phyloP scores from a whole-genome alignment of 2,113 vertebrate genomes.

The Urocolius indicus region DNA sequence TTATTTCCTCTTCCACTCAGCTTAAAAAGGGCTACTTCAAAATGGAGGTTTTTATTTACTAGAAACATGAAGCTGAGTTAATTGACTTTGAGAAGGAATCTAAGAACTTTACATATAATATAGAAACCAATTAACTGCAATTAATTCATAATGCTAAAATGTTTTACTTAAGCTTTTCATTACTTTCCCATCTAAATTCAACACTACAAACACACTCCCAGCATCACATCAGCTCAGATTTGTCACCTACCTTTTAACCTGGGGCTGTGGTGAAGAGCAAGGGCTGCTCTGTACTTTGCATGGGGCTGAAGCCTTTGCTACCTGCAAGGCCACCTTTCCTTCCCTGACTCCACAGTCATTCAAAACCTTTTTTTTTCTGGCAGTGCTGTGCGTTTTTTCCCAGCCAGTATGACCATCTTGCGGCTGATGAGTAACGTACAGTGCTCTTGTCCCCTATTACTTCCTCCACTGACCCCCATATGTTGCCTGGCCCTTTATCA shows the following conservation, averaged over 20 bases:
- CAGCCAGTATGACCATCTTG: not conserved
- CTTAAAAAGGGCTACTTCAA: not conserved
- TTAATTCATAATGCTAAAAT: constrained; percentile 41
- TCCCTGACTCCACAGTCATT: not conserved
- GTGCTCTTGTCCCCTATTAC: not conserved
- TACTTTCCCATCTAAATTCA: not conserved
- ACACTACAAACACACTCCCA: not conserved
- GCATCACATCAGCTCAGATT: not conserved
- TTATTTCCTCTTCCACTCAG: constrained; percentile 13
- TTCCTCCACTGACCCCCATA: accelerated
- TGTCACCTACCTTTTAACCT: accelerated
- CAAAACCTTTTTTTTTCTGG: not conserved
- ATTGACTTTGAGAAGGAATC: constrained; percentile 6
- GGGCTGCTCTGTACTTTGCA: not conserved
- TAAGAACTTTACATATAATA: constrained; percentile 12
- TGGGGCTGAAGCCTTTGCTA: accelerated
- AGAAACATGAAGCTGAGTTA: constrained; percentile 23
- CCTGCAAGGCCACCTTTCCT: not conserved
- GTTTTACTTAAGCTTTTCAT: constrained; percentile 15
- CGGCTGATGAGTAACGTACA: not conserved
- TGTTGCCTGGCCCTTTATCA: not conserved
- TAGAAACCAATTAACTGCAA: constrained; percentile 36
- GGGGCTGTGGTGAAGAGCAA: not conserved
- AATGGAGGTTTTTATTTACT: constrained; percentile 42
- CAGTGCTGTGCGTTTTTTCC: not conserved